phyloP scores from a whole-genome alignment of 1,140 invertebrate species.

The Asbolus verrucosus region DNA sequence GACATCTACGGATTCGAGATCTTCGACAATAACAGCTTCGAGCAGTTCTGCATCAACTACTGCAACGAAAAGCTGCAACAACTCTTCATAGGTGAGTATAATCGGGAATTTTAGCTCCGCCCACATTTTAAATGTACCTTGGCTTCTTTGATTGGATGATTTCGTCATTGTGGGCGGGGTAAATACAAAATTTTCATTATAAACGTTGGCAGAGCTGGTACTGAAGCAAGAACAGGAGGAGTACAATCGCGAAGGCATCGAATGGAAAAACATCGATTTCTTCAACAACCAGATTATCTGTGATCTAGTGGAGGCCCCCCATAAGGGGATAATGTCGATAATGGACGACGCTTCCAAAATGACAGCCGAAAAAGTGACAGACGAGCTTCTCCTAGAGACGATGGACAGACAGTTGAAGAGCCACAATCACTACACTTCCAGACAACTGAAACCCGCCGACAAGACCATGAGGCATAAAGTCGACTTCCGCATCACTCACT shows the following conservation, averaged over 20 bases:
- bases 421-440: conserved; percentile 91
- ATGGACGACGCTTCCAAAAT: conserved; percentile 93
- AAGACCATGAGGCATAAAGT: conserved; percentile 82
- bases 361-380: conserved; percentile 93
- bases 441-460: conserved; percentile 84
- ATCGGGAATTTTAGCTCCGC: too few species aligned
- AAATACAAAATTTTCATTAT: too few species aligned
- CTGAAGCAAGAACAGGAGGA: conserved; percentile 97
- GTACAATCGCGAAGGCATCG: conserved; percentile 91
- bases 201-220: conserved; percentile 79
- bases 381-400: conserved; percentile 90
- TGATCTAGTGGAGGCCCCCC: conserved; percentile 90
- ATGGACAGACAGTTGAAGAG: conserved; percentile 90
- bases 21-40: conserved; percentile 94
- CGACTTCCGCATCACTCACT: conserved; percentile 72
- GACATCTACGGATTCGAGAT: conserved; percentile 99
- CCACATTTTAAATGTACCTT: background rate
- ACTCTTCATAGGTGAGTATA: conserved; percentile 87
- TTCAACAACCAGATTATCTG: conserved; percentile 96
- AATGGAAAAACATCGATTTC: conserved; percentile 91
- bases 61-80: conserved; percentile 98
- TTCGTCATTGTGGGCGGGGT: too few species aligned
- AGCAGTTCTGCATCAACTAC: conserved; percentile 96
- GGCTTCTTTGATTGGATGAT: too few species aligned
- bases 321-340: conserved; percentile 92